Conservation (phyloP, 2,113 vertebrate species). For the Sinocyclocheilus maitianheensis region DNA sequence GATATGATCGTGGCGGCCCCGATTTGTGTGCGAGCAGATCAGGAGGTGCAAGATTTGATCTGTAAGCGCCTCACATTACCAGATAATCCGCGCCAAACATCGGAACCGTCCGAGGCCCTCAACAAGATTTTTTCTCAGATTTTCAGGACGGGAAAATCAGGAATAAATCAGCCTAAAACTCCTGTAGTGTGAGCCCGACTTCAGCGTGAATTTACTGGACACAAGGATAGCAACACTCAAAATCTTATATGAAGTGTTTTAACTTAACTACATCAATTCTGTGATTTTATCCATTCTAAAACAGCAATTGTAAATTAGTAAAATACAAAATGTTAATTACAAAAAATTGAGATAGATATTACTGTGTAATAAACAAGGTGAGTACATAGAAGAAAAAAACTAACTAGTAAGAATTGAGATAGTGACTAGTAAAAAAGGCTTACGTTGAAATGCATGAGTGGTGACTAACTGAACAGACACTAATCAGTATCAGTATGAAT, state of each 20-base stretch:
- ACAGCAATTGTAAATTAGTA: not conserved
- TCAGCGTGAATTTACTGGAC: too few species aligned
- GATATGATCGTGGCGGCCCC: too few species aligned
- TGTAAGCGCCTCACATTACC: too few species aligned
- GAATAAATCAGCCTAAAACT: too few species aligned
- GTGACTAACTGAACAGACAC: not conserved
- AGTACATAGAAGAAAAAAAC: not conserved
- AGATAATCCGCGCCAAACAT: too few species aligned
- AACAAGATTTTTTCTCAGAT: too few species aligned
- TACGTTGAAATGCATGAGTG: not conserved
- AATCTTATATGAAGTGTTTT: not conserved
- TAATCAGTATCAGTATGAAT: not conserved
- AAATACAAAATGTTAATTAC: not conserved
- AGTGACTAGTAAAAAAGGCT: not conserved
- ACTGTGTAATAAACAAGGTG: not conserved
- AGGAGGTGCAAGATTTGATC: too few species aligned
- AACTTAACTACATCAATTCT: not conserved
- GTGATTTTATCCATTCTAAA: not conserved
- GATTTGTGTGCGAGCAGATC: too few species aligned
- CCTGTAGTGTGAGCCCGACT: too few species aligned
- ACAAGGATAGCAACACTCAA: too few species aligned
- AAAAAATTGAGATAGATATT: not conserved
- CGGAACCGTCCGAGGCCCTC: too few species aligned
- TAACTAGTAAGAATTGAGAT: not conserved
- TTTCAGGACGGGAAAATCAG: too few species aligned